Evolutionary conservation across 2,113 vertebrate genomes (phyloP).

Genomic region (Phocoena sinus): DNA sequence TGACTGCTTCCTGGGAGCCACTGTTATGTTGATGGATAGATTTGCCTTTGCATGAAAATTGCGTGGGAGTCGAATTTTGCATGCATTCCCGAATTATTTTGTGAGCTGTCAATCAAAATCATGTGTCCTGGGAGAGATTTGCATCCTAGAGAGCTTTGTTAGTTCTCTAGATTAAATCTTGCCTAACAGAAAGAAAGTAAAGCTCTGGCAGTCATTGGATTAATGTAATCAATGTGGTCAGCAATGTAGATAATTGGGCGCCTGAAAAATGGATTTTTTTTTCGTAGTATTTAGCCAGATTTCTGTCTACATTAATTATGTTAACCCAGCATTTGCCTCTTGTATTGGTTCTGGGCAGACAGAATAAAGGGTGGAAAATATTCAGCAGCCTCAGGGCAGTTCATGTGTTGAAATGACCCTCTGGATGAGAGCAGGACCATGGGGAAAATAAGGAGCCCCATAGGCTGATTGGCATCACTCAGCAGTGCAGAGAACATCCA

Average conservation of each 20-base stretch:
- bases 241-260: conserved; percentile 28
- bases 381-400: neutral
- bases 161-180: conserved; percentile 42
- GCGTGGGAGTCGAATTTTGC: conserved; percentile 35
- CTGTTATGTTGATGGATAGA: conserved; percentile 3
- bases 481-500: neutral
- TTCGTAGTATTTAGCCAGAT: conserved; percentile 15
- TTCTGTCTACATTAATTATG: conserved; percentile 50
- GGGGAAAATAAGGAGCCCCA: neutral
- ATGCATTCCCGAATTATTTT: conserved; percentile 51
- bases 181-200: conserved; percentile 19
- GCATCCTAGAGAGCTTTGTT: conserved; percentile 11
- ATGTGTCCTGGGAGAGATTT: conserved; percentile 30
- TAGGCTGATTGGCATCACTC: neutral
- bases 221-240: conserved; percentile 29
- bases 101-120: conserved; percentile 42
- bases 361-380: conserved; percentile 28
- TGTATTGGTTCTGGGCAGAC: neutral
- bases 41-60: conserved; percentile 51
- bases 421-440: neutral
- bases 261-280: neutral
- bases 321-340: neutral
- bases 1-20: conserved; percentile 22
- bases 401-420: neutral
- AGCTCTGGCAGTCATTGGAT: conserved; percentile 17